Evolutionary conservation across 2,797 vertebrate genomes (phyloP).

Genomic region (Alca torda): DNA sequence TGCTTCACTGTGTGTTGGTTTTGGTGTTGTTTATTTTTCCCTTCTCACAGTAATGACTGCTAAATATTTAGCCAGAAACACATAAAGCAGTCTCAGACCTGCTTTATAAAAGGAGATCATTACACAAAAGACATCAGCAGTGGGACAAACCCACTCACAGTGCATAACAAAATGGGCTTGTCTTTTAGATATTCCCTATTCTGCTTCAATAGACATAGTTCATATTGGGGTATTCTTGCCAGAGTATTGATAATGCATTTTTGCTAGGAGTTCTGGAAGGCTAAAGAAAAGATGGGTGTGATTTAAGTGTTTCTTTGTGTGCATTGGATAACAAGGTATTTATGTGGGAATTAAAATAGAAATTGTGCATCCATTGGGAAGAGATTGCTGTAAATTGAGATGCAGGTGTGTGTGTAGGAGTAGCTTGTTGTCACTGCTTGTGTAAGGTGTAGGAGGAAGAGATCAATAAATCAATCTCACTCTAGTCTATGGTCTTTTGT

Average conservation of each 20-base stretch:
- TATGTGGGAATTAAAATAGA: neutral
- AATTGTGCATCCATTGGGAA: neutral
- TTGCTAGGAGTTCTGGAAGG: neutral
- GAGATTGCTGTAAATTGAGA: neutral
- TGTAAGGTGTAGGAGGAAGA: neutral
- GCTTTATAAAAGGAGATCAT: neutral
- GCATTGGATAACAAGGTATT: neutral
- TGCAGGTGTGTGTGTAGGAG: neutral
- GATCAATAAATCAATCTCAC: slow-evolving; percentile 9
- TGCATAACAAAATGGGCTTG: neutral
- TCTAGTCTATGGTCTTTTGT: neutral
- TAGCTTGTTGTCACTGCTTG: neutral
- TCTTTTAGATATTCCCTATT: neutral
- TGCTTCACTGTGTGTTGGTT: neutral
- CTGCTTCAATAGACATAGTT: neutral
- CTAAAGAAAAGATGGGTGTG: neutral
- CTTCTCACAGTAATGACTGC: neutral
- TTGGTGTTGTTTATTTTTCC: neutral
- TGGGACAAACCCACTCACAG: neutral
- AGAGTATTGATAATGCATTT: neutral
- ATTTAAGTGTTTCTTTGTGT: neutral
- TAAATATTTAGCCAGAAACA: neutral
- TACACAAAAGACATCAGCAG: neutral
- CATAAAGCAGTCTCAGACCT: neutral
- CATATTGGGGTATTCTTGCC: neutral